Evolutionary conservation across 2,797 vertebrate genomes (phyloP).

Genomic region (Lithobates sylvaticus): DNA sequence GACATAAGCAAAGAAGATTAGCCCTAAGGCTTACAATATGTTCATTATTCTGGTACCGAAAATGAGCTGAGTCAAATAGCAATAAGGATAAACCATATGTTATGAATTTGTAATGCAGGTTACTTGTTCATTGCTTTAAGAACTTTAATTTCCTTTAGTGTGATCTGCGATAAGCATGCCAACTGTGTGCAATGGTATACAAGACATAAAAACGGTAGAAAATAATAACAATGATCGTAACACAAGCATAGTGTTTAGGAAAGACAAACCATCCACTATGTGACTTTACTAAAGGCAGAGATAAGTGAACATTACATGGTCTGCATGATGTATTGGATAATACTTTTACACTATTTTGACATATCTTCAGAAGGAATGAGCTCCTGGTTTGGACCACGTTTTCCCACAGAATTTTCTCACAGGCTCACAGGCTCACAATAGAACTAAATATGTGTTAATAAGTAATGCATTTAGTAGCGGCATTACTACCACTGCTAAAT

Average conservation of each 20-base stretch:
- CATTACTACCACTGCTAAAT: no score
- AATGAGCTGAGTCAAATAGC: constrained; percentile 37
- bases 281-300: not conserved
- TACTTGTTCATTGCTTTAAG: not conserved
- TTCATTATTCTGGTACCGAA: constrained; percentile 46
- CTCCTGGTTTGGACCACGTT: no score
- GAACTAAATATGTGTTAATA: no score
- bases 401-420: no score
- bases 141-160: not conserved
- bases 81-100: constrained; percentile 49
- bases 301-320: not conserved
- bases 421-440: no score
- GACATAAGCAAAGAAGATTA: constrained; percentile 24
- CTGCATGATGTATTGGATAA: not conserved
- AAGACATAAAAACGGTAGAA: not conserved
- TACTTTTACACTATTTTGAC: no score
- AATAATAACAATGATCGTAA: not conserved
- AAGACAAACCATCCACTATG: not conserved
- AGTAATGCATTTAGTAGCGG: no score
- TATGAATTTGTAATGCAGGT: constrained; percentile 35
- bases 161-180: not conserved
- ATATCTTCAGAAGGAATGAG: no score
- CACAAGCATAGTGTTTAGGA: no score
- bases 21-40: constrained; percentile 51
- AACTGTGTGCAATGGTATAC: not conserved